These are phyloP conservation scores for Cladopsammia gracilis DNA, from an alignment of 64 coral and sea anemone species.

Conservation along the genomic window DNA sequence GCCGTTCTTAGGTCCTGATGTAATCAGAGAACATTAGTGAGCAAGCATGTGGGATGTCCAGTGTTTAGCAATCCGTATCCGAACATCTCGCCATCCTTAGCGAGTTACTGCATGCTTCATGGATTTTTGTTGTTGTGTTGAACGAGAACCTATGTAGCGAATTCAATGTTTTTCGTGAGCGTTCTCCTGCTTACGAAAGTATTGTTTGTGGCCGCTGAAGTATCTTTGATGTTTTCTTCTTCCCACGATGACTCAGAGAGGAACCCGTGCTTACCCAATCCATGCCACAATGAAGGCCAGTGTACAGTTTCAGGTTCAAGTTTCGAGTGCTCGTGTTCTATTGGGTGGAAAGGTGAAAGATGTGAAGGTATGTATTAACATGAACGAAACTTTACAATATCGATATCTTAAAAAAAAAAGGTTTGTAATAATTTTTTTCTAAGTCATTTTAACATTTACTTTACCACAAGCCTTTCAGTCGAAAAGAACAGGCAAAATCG, in stretches of 20 bases:
- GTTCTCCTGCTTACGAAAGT: constrained; percentile 37
- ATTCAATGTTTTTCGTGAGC: constrained; percentile 47
- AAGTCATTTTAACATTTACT: too few species aligned
- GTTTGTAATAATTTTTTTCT: neutral
- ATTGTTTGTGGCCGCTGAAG: constrained; percentile 35
- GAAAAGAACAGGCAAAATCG: too few species aligned
- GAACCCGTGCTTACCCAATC: constrained; percentile 77
- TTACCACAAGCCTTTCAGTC: too few species aligned
- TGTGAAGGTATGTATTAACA: constrained; percentile 73
- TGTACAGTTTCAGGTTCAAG: constrained; percentile 58
- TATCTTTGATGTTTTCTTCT: constrained; percentile 43
- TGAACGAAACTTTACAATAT: neutral
- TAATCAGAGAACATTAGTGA: constrained; percentile 33
- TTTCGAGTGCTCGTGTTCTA: constrained; percentile 79
- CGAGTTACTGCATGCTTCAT: constrained; percentile 32
- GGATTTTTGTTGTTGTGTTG: neutral
- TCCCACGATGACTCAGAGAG: constrained; percentile 34
- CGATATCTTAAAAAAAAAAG: neutral
- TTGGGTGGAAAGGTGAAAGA: constrained; percentile 78
- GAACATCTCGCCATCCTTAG: neutral
- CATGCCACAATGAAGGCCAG: constrained; percentile 73
- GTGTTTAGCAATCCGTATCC: constrained; percentile 28
- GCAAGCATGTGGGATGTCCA: constrained; percentile 39
- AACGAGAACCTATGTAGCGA: constrained; percentile 32
- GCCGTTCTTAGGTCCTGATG: constrained; percentile 31